Evolutionary conservation across 1,140 invertebrate species (phyloP).

Genomic region (Cotesia chilonis): DNA sequence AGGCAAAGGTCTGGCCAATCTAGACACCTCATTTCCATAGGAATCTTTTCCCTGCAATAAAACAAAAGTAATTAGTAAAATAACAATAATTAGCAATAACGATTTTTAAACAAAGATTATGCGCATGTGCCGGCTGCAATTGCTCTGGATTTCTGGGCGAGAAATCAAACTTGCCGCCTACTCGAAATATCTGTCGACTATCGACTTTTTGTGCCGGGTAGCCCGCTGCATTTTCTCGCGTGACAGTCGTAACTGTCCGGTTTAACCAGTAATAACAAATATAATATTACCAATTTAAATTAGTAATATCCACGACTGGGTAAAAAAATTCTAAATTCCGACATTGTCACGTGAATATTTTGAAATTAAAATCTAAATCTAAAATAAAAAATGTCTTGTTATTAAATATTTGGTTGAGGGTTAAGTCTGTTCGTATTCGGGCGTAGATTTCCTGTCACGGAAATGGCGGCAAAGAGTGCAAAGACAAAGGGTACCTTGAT

Average conservation of each 20-base stretch:
- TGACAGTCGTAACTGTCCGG: background rate
- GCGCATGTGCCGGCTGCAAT: no score
- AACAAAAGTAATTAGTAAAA: background rate
- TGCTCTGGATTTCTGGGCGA: background rate
- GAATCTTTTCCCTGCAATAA: slow-evolving; percentile 87
- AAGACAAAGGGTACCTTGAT: no score
- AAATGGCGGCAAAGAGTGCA: no score
- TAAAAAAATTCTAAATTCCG: no score
- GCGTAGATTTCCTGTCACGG: no score
- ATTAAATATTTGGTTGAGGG: no score
- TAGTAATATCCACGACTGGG: no score
- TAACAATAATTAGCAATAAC: background rate
- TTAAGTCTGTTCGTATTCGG: no score
- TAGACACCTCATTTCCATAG: slow-evolving; percentile 96
- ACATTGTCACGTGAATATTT: no score
- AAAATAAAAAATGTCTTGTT: no score
- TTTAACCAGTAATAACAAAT: background rate
- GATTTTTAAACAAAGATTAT: background rate
- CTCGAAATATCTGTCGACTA: slow-evolving; percentile 3
- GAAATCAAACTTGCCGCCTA: slow-evolving; percentile 23
- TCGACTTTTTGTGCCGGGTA: slow-evolving; percentile 28
- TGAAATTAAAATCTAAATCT: no score
- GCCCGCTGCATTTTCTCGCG: background rate
- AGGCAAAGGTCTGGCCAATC: slow-evolving; percentile 91
- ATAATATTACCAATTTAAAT: background rate